phyloP scores from a whole-genome alignment of 2,113 vertebrate genomes.

The Xerus inauris region DNA sequence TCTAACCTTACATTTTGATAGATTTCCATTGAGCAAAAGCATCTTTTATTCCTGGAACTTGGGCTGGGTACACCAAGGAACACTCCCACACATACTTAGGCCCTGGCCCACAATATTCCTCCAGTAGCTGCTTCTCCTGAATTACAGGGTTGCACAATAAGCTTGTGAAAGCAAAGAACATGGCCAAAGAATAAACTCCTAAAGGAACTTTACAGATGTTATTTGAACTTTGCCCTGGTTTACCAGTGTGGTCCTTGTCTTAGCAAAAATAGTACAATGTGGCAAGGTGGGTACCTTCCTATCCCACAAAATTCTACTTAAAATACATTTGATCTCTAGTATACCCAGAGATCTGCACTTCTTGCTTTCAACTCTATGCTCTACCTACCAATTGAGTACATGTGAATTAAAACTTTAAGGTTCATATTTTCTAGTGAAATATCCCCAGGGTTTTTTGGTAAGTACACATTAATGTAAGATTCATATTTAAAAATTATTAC shows the following conservation, averaged over 20 bases:
- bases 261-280: conserved; percentile 29
- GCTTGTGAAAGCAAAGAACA: conserved; percentile 58
- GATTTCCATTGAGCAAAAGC: conserved; percentile 55
- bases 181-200: conserved; percentile 58
- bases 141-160: conserved; percentile 60
- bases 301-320: neutral
- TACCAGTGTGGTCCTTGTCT: conserved; percentile 40
- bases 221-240: conserved; percentile 59
- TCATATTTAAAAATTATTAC: conserved; percentile 29
- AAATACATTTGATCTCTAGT: neutral
- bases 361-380: conserved; percentile 29
- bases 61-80: neutral
- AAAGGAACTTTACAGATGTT: conserved; percentile 41
- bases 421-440: neutral
- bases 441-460: neutral
- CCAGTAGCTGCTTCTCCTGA: conserved; percentile 30
- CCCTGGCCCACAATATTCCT: conserved; percentile 28
- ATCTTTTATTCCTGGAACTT: conserved; percentile 63
- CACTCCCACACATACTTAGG: conserved; percentile 3
- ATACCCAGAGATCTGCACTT: neutral
- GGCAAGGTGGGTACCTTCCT: neutral
- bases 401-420: conserved; percentile 25
- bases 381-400: conserved; percentile 11
- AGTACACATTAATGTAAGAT: neutral
- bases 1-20: conserved; percentile 47